A percentile compares a stretch with the other conserved stretches of the same genome.
Evolutionary conservation across 2,113 vertebrate species (phyloP).

Genomic region (Isichthys henryi): DNA sequence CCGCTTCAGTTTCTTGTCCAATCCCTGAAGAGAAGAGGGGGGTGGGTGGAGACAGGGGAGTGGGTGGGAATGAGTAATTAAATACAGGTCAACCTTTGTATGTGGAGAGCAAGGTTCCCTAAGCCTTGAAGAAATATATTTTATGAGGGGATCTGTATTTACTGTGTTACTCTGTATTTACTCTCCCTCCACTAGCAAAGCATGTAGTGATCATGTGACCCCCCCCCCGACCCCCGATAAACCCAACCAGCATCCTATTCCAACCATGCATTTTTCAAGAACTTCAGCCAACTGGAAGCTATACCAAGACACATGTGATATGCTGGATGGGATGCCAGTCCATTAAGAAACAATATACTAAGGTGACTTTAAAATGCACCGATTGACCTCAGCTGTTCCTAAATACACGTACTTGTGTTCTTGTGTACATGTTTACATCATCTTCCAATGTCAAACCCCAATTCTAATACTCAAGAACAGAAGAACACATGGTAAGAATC

Average conservation of each 20-base stretch:
- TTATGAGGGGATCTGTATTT: not conserved
- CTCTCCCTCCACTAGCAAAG: not conserved
- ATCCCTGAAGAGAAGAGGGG: conserved; percentile 28
- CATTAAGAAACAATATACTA: not conserved
- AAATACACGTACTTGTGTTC: not conserved
- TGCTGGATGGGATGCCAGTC: not conserved
- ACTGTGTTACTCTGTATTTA: too few relatives aligned
- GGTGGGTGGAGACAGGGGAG: not conserved
- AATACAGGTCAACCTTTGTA: not conserved
- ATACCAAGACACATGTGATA: not conserved
- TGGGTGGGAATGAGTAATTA: not conserved
- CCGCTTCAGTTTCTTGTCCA: conserved; percentile 32
- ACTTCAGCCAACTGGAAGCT: not conserved
- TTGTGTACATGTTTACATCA: not conserved
- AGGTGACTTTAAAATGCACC: not conserved
- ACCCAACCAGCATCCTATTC: not conserved
- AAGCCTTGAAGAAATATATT: not conserved
- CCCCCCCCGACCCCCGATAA: not conserved
- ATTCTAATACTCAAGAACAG: not conserved
- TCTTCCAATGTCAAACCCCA: not conserved
- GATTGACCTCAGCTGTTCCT: not conserved
- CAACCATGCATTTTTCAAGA: not conserved
- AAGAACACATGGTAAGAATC: not conserved
- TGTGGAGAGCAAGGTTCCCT: not conserved
- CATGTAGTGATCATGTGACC: not conserved